Evolutionary conservation across 2,797 vertebrate species (phyloP).

Genomic region (Caiman crocodilus): DNA sequence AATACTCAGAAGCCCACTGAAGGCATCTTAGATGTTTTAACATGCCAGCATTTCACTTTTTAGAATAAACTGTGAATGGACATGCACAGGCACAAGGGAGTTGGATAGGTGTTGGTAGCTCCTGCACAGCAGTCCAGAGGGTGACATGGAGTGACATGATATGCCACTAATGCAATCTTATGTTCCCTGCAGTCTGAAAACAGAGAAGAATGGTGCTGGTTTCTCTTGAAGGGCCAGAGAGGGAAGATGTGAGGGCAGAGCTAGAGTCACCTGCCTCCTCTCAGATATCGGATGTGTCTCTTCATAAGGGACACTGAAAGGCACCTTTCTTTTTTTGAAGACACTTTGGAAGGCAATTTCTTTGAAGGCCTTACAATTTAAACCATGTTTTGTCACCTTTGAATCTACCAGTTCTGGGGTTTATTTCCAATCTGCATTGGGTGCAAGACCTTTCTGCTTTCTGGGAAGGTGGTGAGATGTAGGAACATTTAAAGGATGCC

Average conservation of each 20-base stretch:
- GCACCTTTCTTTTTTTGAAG: too few relatives aligned
- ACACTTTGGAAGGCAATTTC: neutral
- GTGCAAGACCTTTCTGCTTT: fast-evolving
- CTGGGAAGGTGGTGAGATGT: neutral
- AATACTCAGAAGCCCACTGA: too few relatives aligned
- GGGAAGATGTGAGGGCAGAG: neutral
- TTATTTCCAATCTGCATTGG: neutral
- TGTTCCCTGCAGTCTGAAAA: neutral
- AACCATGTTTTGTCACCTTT: neutral
- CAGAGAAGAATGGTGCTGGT: neutral
- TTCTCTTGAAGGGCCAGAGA: neutral
- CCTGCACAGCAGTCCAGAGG: neutral
- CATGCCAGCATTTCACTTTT: neutral
- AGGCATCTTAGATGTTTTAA: neutral
- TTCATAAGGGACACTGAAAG: too few relatives aligned
- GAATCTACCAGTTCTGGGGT: neutral
- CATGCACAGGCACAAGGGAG: neutral
- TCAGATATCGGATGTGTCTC: too few relatives aligned
- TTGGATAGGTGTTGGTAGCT: neutral
- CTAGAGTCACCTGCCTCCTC: neutral
- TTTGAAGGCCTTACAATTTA: neutral
- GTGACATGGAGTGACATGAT: neutral
- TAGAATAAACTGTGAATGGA: neutral
- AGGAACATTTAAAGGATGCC: neutral
- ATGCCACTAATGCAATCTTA: neutral